A percentile compares a stretch with the other conserved stretches of the same genome.
Conservation (phyloP, 2,888 invertebrate species). For the Microctonus brassicae region DNA sequence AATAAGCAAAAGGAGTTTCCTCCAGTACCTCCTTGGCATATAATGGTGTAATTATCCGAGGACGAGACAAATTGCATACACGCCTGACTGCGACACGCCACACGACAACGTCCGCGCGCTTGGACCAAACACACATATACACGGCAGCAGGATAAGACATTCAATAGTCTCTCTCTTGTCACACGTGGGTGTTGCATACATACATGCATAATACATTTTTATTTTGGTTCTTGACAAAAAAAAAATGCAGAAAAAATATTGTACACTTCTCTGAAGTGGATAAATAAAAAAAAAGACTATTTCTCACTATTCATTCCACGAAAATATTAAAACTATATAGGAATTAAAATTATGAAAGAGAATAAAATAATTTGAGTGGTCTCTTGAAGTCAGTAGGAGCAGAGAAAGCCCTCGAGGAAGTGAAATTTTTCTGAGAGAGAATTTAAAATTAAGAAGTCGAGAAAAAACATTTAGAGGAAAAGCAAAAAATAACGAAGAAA, state of each 20-base stretch:
- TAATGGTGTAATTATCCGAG: slow-evolving; percentile 66
- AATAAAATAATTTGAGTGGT: too few species aligned
- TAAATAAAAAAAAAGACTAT: too few species aligned
- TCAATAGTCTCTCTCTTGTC: background rate
- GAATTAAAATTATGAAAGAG: too few species aligned
- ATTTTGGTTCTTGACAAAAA: slow-evolving; percentile 1
- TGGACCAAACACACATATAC: slow-evolving; percentile 6
- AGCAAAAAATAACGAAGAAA: slow-evolving; percentile 22
- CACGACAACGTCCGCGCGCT: slow-evolving; percentile 19
- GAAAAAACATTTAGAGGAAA: slow-evolving; percentile 27
- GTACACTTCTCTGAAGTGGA: background rate
- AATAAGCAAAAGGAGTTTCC: background rate
- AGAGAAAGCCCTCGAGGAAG: too few species aligned
- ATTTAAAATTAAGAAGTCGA: slow-evolving; percentile 21
- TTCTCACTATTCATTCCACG: too few species aligned
- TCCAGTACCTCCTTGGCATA: slow-evolving; percentile 34
- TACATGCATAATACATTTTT: background rate
- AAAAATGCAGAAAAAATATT: background rate
- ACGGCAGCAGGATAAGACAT: slow-evolving; percentile 20
- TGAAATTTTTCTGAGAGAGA: too few species aligned
- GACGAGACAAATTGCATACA: slow-evolving; percentile 67
- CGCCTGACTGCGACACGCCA: slow-evolving; percentile 60
- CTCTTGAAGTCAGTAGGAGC: too few species aligned
- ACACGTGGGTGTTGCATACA: slow-evolving; percentile 32
- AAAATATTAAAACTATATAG: too few species aligned